phyloP scores from a whole-genome alignment of 2,888 invertebrate genomes.

The Cerastis rubricosa region DNA sequence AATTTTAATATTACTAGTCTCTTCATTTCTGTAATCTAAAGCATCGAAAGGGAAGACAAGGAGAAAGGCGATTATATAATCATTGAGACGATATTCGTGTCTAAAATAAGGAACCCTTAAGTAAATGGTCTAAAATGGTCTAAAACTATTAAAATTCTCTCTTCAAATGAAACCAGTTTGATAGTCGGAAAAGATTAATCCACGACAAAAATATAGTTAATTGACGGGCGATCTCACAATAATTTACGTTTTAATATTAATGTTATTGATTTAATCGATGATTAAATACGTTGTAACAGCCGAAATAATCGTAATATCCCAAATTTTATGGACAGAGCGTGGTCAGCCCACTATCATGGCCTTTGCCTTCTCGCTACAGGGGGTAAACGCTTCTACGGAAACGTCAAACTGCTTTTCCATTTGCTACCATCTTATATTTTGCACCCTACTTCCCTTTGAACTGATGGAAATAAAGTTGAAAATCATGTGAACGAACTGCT shows the following conservation, averaged over 20 bases:
- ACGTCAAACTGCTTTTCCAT: conserved; percentile 62
- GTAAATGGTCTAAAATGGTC: neutral
- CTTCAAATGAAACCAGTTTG: neutral
- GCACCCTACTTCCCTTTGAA: neutral
- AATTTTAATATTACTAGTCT: neutral
- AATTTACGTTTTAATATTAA: conserved; percentile 41
- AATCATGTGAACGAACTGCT: conserved; percentile 26
- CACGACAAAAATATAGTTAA: conserved; percentile 20
- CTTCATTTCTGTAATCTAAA: neutral
- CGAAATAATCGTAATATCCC: conserved; percentile 53
- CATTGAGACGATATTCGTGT: neutral
- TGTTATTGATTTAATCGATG: conserved; percentile 59
- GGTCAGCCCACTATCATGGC: conserved; percentile 58
- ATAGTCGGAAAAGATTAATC: conserved; percentile 20
- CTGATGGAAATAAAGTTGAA: conserved; percentile 10
- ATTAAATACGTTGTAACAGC: conserved; percentile 62
- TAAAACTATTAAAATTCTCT: neutral
- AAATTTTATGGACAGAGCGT: conserved; percentile 55
- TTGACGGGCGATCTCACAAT: conserved; percentile 37
- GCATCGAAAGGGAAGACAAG: neutral
- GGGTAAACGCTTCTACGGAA: conserved; percentile 69
- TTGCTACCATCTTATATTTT: conserved; percentile 32
- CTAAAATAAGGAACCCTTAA: neutral
- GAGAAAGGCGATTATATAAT: neutral
- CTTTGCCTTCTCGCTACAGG: conserved; percentile 71